Conservation (phyloP, 2,888 invertebrate genomes). For the Eudasyphora cyanicolor region DNA sequence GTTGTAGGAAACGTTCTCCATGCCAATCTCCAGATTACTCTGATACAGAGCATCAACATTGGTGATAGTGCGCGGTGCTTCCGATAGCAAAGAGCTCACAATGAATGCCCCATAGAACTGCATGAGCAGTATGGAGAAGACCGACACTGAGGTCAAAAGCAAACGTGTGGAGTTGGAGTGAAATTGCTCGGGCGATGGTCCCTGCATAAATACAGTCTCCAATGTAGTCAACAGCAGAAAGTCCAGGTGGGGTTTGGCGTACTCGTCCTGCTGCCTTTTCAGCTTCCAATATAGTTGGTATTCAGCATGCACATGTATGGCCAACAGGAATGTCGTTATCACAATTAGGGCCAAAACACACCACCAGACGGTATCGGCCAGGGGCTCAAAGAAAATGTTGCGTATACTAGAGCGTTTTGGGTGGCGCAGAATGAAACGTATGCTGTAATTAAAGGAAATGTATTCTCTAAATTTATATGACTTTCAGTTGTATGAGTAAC, state of each 20-base stretch:
- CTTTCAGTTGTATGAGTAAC: too few species aligned
- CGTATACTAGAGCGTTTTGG: conserved; percentile 74
- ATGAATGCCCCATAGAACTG: conserved; percentile 78
- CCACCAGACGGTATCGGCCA: conserved; percentile 75
- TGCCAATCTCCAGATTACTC: conserved; percentile 75
- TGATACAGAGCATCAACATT: conserved; percentile 72
- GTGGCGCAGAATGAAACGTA: conserved; percentile 76
- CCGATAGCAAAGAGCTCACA: conserved; percentile 76
- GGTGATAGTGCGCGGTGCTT: conserved; percentile 73
- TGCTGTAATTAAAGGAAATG: conserved; percentile 67
- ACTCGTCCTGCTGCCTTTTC: conserved; percentile 30
- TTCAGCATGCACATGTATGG: conserved; percentile 72
- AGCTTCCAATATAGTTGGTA: conserved; percentile 44
- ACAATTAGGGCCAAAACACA: conserved; percentile 71
- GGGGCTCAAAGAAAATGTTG: conserved; percentile 77
- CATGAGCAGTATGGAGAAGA: conserved; percentile 75
- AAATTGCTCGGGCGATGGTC: conserved; percentile 72
- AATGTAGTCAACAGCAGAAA: conserved; percentile 74
- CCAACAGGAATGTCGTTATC: conserved; percentile 69
- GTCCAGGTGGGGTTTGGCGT: conserved; percentile 65
- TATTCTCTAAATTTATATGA: too few species aligned
- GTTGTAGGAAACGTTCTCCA: conserved; percentile 76
- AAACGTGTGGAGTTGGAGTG: conserved; percentile 73
- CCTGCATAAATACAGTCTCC: conserved; percentile 76
- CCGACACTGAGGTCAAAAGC: conserved; percentile 71